phyloP scores from a whole-genome alignment of 2,797 vertebrate species.

The Microctenopoma lineatum region DNA sequence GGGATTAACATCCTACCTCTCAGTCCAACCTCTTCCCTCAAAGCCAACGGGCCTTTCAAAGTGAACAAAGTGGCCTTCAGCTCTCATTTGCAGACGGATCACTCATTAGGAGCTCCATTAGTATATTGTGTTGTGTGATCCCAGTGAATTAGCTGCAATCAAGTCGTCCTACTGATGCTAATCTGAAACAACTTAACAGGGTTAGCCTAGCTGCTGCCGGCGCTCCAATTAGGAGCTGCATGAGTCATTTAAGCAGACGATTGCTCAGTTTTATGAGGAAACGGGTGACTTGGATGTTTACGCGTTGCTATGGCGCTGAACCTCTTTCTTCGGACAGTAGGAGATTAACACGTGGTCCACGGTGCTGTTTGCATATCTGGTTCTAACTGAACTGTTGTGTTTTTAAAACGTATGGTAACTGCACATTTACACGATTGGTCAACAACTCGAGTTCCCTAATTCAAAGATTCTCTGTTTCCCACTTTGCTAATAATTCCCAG shows the following conservation, averaged over 20 bases:
- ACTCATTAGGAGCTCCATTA: slow-evolving; percentile 63
- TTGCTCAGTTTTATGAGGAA: neutral
- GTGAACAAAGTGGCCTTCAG: slow-evolving; percentile 62
- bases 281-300: slow-evolving; percentile 6
- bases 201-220: slow-evolving; percentile 58
- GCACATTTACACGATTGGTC: no score
- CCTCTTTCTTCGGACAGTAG: neutral
- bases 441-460: no score
- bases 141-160: slow-evolving; percentile 64
- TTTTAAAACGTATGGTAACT: neutral
- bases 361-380: slow-evolving; percentile 3
- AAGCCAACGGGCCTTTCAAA: slow-evolving; percentile 47
- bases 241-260: slow-evolving; percentile 44
- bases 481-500: neutral
- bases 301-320: neutral
- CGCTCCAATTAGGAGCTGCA: slow-evolving; percentile 40
- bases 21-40: slow-evolving; percentile 15
- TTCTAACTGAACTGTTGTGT: slow-evolving; percentile 1
- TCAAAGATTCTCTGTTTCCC: no score
- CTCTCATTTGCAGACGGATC: slow-evolving; percentile 53
- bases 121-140: slow-evolving; percentile 61
- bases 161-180: slow-evolving; percentile 65
- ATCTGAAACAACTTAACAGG: slow-evolving; percentile 67
- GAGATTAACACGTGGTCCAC: neutral
- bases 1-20: slow-evolving; percentile 10